These are phyloP conservation scores for Syrrhaptes paradoxus DNA, from an alignment of 2,113 vertebrate genomes.

Conservation along the genomic window DNA sequence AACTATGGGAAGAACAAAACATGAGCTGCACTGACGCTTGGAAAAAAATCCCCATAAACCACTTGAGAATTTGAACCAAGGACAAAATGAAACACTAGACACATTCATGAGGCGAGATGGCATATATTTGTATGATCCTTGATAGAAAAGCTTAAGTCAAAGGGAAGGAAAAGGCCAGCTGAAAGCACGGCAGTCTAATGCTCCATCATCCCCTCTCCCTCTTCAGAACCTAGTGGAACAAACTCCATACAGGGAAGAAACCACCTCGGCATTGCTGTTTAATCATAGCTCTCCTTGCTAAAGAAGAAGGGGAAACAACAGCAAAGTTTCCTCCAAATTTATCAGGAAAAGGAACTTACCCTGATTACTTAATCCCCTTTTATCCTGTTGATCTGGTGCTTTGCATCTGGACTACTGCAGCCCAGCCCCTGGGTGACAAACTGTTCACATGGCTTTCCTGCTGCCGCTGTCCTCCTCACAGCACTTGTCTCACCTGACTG, in stretches of 20 bases:
- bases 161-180: not conserved
- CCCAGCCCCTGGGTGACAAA: not conserved
- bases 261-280: not conserved
- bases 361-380: not conserved
- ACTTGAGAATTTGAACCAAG: constrained; percentile 21
- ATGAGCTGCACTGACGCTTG: not conserved
- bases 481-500: not conserved
- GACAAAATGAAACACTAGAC: constrained; percentile 35
- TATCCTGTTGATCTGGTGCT: not conserved
- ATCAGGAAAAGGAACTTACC: not conserved
- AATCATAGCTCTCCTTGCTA: not conserved
- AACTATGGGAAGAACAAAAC: constrained; percentile 34
- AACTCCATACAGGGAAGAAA: not conserved
- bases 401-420: not conserved
- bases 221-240: not conserved
- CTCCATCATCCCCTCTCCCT: not conserved
- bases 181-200: not conserved
- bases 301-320: not conserved
- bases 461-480: not conserved
- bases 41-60: not conserved
- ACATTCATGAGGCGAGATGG: not conserved
- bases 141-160: not conserved
- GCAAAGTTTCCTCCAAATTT: not conserved
- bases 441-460: not conserved
- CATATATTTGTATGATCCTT: not conserved